phyloP scores from a whole-genome alignment of 2,797 vertebrate species.

The Florisuga fusca region DNA sequence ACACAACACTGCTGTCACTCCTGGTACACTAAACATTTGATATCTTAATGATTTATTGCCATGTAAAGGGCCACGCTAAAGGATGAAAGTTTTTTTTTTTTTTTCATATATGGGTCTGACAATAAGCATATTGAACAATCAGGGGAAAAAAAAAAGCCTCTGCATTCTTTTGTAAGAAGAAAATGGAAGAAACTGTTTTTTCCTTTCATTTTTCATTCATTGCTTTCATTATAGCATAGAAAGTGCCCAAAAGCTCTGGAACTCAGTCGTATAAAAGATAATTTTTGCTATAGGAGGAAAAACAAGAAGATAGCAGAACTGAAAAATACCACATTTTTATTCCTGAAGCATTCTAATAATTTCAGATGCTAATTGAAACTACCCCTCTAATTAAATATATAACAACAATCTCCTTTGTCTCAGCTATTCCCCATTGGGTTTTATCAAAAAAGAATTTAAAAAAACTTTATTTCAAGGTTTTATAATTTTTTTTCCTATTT shows the following conservation, averaged over 20 bases:
- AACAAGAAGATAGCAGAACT: rapidly evolving
- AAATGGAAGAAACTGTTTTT: not conserved
- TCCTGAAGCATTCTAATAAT: not conserved
- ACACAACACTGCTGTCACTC: not conserved
- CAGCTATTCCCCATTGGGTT: not conserved
- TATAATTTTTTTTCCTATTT: not conserved
- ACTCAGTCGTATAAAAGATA: not conserved
- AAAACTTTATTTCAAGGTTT: not conserved
- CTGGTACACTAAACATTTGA: not conserved
- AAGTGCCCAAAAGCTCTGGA: not conserved
- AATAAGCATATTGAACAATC: not conserved
- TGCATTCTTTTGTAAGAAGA: not conserved
- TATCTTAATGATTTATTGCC: not conserved
- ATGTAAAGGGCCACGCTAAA: not conserved
- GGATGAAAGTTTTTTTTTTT: not conserved
- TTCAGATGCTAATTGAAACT: not conserved
- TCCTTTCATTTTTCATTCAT: not conserved
- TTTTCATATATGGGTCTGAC: rapidly evolving
- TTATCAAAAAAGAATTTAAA: not conserved
- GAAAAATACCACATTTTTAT: not conserved
- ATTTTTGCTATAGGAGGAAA: not conserved
- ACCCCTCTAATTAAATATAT: not conserved
- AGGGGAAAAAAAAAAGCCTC: not conserved
- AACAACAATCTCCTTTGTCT: not conserved
- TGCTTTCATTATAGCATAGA: not conserved